These are phyloP conservation scores for Limnothrissa miodon DNA, from an alignment of 2,113 vertebrate species.

Conservation along the genomic window DNA sequence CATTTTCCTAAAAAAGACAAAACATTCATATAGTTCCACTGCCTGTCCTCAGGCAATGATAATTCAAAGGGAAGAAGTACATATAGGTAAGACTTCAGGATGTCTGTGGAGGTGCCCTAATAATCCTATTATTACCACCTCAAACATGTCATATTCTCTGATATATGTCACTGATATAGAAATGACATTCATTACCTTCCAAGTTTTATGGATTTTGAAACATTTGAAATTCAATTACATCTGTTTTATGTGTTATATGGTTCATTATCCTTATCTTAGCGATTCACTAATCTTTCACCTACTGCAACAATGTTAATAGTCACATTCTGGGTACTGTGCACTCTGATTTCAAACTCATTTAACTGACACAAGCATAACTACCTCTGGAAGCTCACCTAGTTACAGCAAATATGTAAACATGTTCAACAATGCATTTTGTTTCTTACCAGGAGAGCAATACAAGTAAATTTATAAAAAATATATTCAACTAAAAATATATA, in stretches of 20 bases:
- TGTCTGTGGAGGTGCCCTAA: background rate
- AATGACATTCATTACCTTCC: no score
- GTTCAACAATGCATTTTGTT: background rate
- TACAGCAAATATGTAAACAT: background rate
- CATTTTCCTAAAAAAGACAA: background rate
- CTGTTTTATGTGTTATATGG: background rate
- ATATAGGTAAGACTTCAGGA: background rate
- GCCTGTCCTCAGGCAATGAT: background rate
- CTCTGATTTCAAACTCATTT: background rate
- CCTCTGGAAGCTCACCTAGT: background rate
- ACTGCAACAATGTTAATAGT: background rate
- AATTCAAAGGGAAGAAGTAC: background rate
- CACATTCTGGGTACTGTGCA: background rate
- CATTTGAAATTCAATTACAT: background rate
- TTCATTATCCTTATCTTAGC: background rate
- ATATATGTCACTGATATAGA: no score
- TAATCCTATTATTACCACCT: no score
- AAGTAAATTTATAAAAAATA: conserved; percentile 2
- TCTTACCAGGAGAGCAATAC: background rate
- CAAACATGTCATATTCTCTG: no score
- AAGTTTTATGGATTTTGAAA: no score
- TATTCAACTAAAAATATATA: conserved; percentile 4
- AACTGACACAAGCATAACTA: background rate
- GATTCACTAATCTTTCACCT: no score
- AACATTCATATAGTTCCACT: background rate